These are phyloP conservation scores for Acrobasis repandana DNA, from an alignment of 2,888 invertebrate species.

Conservation along the genomic window DNA sequence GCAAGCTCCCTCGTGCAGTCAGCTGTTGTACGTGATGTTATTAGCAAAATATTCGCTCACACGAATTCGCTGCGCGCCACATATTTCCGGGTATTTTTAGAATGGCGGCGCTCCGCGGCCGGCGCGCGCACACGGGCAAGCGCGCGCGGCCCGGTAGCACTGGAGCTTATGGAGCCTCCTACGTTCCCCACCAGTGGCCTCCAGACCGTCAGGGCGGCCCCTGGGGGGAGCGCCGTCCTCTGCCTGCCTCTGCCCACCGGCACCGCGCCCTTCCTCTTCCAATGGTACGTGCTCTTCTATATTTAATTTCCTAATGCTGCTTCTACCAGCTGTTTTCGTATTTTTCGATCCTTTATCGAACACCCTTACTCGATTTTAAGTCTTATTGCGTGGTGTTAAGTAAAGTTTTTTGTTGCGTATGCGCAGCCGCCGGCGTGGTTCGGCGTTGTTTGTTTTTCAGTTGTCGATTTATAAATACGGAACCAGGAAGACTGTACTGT, in stretches of 20 bases:
- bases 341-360: slow-evolving; percentile 21
- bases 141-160: slow-evolving; percentile 75
- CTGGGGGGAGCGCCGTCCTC: slow-evolving; percentile 59
- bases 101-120: slow-evolving; percentile 72
- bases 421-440: slow-evolving; percentile 38
- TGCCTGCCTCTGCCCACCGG: slow-evolving; percentile 59
- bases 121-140: slow-evolving; percentile 66
- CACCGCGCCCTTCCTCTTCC: slow-evolving; percentile 67
- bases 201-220: slow-evolving; percentile 60
- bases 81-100: slow-evolving; percentile 81
- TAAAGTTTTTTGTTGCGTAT: slow-evolving; percentile 31
- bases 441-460: slow-evolving; percentile 77
- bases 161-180: slow-evolving; percentile 77
- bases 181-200: slow-evolving; percentile 59
- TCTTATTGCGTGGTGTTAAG: slow-evolving; percentile 24
- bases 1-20: slow-evolving; percentile 25
- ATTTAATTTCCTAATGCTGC: slow-evolving; percentile 20
- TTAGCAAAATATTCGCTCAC: slow-evolving; percentile 74
- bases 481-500: slow-evolving; percentile 64
- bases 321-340: slow-evolving; percentile 22
- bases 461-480: slow-evolving; percentile 76
- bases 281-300: slow-evolving; percentile 57
- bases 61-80: slow-evolving; percentile 65
- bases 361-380: slow-evolving; percentile 8
- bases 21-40: slow-evolving; percentile 42